phyloP scores from a whole-genome alignment of 2,888 invertebrate species.

The Bombylius discolor region DNA sequence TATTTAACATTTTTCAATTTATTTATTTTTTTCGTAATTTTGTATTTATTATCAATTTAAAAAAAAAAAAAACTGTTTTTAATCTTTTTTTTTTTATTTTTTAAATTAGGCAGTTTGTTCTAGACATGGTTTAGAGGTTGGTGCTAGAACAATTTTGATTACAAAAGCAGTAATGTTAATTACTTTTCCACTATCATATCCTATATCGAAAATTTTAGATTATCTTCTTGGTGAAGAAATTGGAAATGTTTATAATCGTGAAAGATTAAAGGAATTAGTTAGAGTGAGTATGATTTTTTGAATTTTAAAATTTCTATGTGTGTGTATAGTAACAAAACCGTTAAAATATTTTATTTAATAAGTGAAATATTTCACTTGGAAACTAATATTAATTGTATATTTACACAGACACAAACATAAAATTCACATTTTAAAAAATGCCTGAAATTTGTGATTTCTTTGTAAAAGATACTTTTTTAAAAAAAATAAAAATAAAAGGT shows the following conservation, averaged over 20 bases:
- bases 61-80: too few relatives aligned
- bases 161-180: conserved; percentile 90
- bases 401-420: too few relatives aligned
- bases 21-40: neutral
- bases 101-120: conserved; percentile 67
- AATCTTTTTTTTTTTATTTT: neutral
- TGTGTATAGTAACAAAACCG: too few relatives aligned
- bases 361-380: too few relatives aligned
- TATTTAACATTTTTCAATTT: neutral
- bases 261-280: conserved; percentile 88
- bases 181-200: conserved; percentile 86
- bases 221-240: conserved; percentile 93
- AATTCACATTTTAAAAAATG: too few relatives aligned
- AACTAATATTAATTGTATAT: too few relatives aligned
- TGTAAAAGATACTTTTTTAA: too few relatives aligned
- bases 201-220: conserved; percentile 81
- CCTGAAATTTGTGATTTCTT: too few relatives aligned
- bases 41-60: neutral
- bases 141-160: conserved; percentile 85
- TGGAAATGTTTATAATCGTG: conserved; percentile 91
- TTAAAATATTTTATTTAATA: too few relatives aligned
- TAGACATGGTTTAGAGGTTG: conserved; percentile 86
- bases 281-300: conserved; percentile 46
- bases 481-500: too few relatives aligned
- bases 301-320: too few relatives aligned